Conservation (phyloP, 2,888 invertebrate genomes). For the Mamestra brassicae region DNA sequence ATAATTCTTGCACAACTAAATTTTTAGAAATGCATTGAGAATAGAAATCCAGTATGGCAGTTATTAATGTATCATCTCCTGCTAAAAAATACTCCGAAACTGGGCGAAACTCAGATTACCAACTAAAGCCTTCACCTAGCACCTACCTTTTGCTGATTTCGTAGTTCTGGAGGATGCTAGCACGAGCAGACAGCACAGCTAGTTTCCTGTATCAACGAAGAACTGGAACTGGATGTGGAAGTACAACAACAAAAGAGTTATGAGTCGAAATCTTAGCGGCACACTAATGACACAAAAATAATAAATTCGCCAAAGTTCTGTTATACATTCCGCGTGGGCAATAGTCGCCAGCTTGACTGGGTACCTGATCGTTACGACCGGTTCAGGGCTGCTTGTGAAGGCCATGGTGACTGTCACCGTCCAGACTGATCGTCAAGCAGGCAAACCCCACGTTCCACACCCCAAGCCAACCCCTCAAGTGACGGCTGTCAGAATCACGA, state of each 20-base stretch:
- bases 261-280: not conserved
- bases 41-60: no score
- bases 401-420: not conserved
- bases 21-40: no score
- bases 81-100: no score
- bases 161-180: no score
- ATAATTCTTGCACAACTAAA: not conserved
- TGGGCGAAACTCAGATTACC: no score
- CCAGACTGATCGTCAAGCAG: not conserved
- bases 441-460: not conserved
- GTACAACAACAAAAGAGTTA: not conserved
- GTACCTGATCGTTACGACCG: slow-evolving; percentile 56
- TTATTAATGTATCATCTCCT: no score
- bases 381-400: slow-evolving; percentile 21
- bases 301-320: slow-evolving; percentile 25
- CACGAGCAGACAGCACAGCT: not conserved
- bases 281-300: not conserved
- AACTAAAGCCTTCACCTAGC: no score
- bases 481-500: slow-evolving; percentile 9
- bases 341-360: slow-evolving; percentile 38
- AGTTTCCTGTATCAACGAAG: not conserved
- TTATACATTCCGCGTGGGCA: slow-evolving; percentile 21
- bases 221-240: not conserved
- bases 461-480: slow-evolving; percentile 1
- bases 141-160: no score